Conservation (phyloP, 2,797 vertebrate species). For the Lateolabrax maculatus region DNA sequence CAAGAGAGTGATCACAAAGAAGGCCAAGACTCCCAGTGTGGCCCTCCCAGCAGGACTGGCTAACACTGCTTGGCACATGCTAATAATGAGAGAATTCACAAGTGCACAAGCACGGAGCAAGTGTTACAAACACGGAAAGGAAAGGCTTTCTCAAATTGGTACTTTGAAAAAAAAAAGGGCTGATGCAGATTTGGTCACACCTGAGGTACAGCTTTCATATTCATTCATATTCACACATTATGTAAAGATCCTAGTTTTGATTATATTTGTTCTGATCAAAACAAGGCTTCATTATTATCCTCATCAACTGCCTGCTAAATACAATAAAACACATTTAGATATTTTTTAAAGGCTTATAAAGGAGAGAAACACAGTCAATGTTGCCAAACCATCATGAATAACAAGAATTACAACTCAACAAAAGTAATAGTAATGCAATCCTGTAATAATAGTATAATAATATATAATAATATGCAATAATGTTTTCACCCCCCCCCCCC, state of each 20-base stretch:
- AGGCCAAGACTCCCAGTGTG: constrained; percentile 75
- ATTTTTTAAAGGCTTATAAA: too few species aligned
- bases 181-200: constrained; percentile 1
- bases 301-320: too few species aligned
- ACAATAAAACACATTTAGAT: too few species aligned
- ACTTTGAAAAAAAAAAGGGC: neutral
- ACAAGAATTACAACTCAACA: too few species aligned
- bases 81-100: constrained; percentile 59
- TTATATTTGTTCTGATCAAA: too few species aligned
- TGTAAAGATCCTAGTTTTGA: neutral
- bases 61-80: constrained; percentile 69
- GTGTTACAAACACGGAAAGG: constrained; percentile 17
- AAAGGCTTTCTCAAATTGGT: constrained; percentile 15
- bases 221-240: neutral
- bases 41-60: constrained; percentile 79
- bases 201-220: constrained; percentile 2
- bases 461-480: too few species aligned
- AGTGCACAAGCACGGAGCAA: constrained; percentile 15
- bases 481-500: too few species aligned
- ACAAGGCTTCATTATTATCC: too few species aligned
- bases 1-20: constrained; percentile 73
- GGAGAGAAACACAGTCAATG: too few species aligned
- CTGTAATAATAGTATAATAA: too few species aligned
- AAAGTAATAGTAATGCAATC: too few species aligned
- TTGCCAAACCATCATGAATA: too few species aligned